A percentile compares a stretch with the other conserved stretches of the same genome.
Evolutionary conservation across 2,113 vertebrate genomes (phyloP).

Genomic region (Petrocephalus zakoni): DNA sequence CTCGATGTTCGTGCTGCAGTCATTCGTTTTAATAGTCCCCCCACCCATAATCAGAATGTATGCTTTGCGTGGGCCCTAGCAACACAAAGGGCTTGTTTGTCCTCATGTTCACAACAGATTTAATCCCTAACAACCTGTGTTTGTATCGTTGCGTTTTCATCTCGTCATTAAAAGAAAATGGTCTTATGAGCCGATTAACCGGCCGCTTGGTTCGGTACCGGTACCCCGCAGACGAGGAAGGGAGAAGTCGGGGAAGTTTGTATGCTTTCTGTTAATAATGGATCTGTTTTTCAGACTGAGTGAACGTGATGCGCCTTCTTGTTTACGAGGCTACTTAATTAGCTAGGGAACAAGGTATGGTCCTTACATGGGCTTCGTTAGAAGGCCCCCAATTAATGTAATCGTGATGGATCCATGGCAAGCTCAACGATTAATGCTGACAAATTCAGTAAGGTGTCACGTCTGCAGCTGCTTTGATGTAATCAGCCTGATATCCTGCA

Average conservation of each 20-base stretch:
- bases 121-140: not conserved
- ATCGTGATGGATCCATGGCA: slow-evolving; percentile 99
- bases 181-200: not conserved
- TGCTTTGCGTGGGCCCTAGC: not conserved
- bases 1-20: slow-evolving; percentile 57
- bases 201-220: not conserved
- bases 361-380: slow-evolving; percentile 91
- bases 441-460: slow-evolving; percentile 99
- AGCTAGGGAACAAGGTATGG: slow-evolving; percentile 82
- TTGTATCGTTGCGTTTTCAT: not conserved
- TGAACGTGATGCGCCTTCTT: slow-evolving; percentile 57
- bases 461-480: slow-evolving; percentile 96
- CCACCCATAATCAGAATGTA: slow-evolving; percentile 23
- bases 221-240: not conserved
- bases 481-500: slow-evolving; percentile 99
- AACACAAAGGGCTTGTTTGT: slow-evolving; percentile 18
- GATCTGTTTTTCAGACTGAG: not conserved
- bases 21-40: slow-evolving; percentile 56
- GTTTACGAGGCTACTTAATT: slow-evolving; percentile 90
- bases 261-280: not conserved
- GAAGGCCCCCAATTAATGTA: slow-evolving; percentile 92
- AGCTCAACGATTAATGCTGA: slow-evolving; percentile 98
- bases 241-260: not conserved
- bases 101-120: not conserved
- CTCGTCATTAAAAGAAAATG: no score